Conservation (phyloP, 2,888 invertebrate species). For the Elysia crispata region DNA sequence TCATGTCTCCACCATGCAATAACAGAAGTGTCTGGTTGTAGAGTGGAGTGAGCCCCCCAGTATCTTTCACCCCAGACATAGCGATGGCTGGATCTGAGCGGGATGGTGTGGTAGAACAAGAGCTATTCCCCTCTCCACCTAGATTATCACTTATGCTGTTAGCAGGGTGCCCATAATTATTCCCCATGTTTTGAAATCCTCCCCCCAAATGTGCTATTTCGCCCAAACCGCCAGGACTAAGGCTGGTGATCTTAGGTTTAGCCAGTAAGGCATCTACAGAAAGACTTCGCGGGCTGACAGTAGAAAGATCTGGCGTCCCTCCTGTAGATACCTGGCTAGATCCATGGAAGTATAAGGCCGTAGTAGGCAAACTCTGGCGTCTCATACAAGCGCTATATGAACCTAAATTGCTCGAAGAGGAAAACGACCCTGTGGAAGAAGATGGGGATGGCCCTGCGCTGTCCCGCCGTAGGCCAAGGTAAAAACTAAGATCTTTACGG, state of each 20-base stretch:
- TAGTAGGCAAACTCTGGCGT: slow-evolving; percentile 58
- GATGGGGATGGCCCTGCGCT: slow-evolving; percentile 76
- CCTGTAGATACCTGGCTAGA: slow-evolving; percentile 46
- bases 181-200: neutral
- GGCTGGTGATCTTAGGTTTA: slow-evolving; percentile 62
- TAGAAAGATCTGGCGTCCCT: slow-evolving; percentile 47
- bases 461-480: slow-evolving; percentile 79
- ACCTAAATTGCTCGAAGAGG: no score
- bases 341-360: slow-evolving; percentile 56
- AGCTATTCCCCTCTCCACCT: no score
- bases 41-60: slow-evolving; percentile 50
- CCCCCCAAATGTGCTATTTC: slow-evolving; percentile 52
- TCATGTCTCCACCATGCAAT: slow-evolving; percentile 50
- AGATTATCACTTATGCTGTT: no score
- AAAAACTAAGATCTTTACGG: slow-evolving; percentile 58
- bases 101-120: no score
- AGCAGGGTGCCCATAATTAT: no score
- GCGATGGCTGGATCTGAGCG: no score
- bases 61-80: slow-evolving; percentile 17
- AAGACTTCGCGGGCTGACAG: slow-evolving; percentile 52
- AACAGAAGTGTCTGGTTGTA: slow-evolving; percentile 49
- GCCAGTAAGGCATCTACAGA: slow-evolving; percentile 61
- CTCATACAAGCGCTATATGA: slow-evolving; percentile 56
- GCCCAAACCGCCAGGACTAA: slow-evolving; percentile 60
- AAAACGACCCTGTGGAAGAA: no score